phyloP scores from a whole-genome alignment of 2,888 invertebrate genomes.

The Eilema griseolum region DNA sequence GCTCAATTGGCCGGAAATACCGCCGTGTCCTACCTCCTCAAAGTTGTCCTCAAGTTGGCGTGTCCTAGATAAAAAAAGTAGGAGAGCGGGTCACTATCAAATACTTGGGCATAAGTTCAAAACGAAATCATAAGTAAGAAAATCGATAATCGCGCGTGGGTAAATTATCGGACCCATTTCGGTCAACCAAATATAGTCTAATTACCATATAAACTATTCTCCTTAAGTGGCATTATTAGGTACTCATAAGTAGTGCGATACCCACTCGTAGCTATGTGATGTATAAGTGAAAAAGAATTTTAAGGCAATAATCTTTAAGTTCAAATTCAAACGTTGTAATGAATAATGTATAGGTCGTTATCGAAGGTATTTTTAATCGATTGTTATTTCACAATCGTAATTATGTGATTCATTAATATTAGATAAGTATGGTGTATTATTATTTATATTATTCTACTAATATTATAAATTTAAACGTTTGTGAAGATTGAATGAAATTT shows the following conservation, averaged over 20 bases:
- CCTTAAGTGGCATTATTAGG: not conserved
- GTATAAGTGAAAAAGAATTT: not conserved
- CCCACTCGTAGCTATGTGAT: not conserved
- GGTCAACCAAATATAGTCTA: not conserved
- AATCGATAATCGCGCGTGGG: not conserved
- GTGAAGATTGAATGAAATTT: no score
- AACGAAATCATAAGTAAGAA: not conserved
- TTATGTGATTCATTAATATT: not conserved
- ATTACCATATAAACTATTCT: constrained; percentile 7
- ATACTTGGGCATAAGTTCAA: no score
- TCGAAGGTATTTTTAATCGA: not conserved
- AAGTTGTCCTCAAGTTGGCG: no score
- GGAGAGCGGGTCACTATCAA: no score
- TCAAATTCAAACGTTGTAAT: not conserved
- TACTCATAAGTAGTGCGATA: not conserved
- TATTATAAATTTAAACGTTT: no score
- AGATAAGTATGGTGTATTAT: not conserved
- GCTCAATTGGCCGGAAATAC: no score
- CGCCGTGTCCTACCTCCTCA: no score
- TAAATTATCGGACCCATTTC: not conserved
- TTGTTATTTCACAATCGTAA: not conserved
- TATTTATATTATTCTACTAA: no score
- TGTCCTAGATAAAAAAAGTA: no score
- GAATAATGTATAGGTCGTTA: not conserved
- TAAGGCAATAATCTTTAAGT: not conserved